Evolutionary conservation across 2,113 vertebrate species (phyloP).

Genomic region (Ophiodon elongatus): DNA sequence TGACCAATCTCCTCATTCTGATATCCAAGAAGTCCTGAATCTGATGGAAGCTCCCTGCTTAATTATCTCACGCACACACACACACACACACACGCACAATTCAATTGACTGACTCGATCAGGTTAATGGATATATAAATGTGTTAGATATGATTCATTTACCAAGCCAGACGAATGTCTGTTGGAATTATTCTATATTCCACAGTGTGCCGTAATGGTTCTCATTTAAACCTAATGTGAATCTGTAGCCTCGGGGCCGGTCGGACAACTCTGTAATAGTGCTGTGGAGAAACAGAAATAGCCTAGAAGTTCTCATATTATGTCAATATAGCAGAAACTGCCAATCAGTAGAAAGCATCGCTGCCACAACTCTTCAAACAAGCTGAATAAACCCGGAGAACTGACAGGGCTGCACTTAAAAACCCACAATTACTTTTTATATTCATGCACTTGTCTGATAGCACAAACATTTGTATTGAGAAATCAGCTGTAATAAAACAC

Average conservation of each 20-base stretch:
- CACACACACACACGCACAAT: constrained; percentile 10
- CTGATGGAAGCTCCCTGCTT: constrained; percentile 28
- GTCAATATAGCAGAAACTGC: constrained; percentile 4
- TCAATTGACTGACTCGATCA: constrained; percentile 47
- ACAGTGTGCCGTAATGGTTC: constrained; percentile 18
- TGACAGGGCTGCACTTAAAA: neutral
- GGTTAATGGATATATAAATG: constrained; percentile 58
- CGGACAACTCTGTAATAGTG: neutral
- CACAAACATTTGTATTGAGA: neutral
- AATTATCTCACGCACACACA: constrained; percentile 39
- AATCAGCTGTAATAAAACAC: neutral
- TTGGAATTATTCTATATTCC: constrained; percentile 48
- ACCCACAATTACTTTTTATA: neutral
- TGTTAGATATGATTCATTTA: constrained; percentile 58
- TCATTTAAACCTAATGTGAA: constrained; percentile 43
- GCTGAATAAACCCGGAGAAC: neutral
- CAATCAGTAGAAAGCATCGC: neutral
- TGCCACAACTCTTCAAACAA: neutral
- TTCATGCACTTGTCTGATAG: neutral
- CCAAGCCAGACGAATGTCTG: constrained; percentile 63
- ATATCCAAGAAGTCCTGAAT: constrained; percentile 31
- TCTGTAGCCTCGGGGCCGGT: constrained; percentile 20
- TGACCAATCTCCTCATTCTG: constrained; percentile 39
- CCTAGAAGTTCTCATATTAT: constrained; percentile 2
- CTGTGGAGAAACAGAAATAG: constrained; percentile 3